phyloP scores from a whole-genome alignment of 2,113 vertebrate genomes.

The Thermophis baileyi region DNA sequence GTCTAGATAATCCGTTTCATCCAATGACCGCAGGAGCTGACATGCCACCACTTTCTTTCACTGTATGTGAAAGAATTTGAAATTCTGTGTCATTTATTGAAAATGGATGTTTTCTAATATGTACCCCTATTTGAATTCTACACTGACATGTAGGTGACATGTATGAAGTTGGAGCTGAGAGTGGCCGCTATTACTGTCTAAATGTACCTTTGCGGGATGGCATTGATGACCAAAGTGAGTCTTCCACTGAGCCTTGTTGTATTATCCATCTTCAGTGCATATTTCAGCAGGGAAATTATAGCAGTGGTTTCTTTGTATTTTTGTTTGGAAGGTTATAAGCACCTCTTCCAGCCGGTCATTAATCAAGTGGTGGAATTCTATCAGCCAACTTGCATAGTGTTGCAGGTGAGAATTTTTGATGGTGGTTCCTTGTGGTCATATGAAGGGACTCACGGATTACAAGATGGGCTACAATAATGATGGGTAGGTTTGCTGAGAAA shows the following conservation, averaged over 20 bases:
- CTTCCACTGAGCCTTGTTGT: constrained; percentile 4
- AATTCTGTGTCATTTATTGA: neutral
- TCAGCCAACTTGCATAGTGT: constrained; percentile 96
- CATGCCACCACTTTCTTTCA: too few species aligned
- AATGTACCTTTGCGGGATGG: constrained; percentile 95
- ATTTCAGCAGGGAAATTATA: constrained; percentile 41
- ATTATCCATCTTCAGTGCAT: constrained; percentile 35
- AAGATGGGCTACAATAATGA: neutral
- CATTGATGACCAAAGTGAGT: constrained; percentile 94
- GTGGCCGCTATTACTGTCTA: constrained; percentile 95
- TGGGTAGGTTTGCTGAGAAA: neutral
- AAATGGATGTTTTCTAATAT: neutral
- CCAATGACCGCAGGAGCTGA: too few species aligned
- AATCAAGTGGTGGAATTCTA: constrained; percentile 98
- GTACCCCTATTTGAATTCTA: neutral
- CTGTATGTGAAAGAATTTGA: neutral
- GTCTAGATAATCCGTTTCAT: too few species aligned
- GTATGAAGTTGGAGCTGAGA: constrained; percentile 98
- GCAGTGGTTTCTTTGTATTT: constrained; percentile 48
- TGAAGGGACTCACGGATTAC: rapidly evolving
- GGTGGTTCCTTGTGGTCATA: neutral
- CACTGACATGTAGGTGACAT: constrained; percentile 82
- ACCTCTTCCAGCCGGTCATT: constrained; percentile 96
- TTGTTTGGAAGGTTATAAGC: constrained; percentile 87
- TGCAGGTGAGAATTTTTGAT: constrained; percentile 79